Evolutionary conservation across 2,797 vertebrate genomes (phyloP).

Genomic region (Pseudochirops corinnae): DNA sequence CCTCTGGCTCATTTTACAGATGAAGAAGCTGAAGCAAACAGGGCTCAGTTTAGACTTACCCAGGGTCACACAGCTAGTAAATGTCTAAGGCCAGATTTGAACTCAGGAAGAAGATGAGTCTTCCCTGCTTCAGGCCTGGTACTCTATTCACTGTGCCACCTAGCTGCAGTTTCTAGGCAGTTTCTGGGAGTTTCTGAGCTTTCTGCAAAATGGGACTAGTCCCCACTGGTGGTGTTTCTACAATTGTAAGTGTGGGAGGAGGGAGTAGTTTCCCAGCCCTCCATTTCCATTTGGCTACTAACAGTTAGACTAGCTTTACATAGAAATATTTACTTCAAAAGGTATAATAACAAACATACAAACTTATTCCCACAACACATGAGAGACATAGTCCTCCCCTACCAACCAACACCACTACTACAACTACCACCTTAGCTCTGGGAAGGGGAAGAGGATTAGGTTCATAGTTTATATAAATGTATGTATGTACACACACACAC

Average conservation of each 20-base stretch:
- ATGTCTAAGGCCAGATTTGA: neutral
- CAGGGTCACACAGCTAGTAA: neutral
- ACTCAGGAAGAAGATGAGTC: neutral
- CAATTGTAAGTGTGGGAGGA: no score
- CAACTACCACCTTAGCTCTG: neutral
- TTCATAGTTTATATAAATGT: neutral
- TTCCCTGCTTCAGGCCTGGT: neutral
- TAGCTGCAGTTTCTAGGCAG: neutral
- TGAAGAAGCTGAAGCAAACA: slow-evolving; percentile 4
- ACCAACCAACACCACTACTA: no score
- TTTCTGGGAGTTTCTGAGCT: neutral
- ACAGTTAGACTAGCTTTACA: neutral
- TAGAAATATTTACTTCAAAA: neutral
- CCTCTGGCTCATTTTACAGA: slow-evolving; percentile 16
- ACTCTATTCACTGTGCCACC: neutral
- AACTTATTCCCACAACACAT: neutral
- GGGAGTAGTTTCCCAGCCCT: neutral
- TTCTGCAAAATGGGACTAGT: neutral
- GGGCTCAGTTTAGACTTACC: neutral
- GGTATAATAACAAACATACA: neutral
- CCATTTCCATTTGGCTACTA: neutral
- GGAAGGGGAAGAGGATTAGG: neutral
- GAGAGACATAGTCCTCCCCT: neutral
- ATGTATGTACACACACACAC: neutral
- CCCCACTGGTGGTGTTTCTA: neutral